Conservation (phyloP, 2,888 invertebrate genomes). For the Acrobasis suavella region DNA sequence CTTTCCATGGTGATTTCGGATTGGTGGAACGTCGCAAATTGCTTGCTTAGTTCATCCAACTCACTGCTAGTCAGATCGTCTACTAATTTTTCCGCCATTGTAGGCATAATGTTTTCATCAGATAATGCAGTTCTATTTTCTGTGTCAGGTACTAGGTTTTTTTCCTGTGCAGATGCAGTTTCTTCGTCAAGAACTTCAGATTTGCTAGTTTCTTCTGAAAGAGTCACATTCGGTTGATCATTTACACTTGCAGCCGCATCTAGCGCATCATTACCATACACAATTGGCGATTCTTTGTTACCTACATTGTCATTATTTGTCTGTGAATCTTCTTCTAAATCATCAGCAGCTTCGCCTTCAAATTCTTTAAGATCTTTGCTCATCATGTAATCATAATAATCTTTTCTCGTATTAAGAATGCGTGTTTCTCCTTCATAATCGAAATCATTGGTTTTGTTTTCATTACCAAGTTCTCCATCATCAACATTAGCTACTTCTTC, state of each 20-base stretch:
- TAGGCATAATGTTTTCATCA: not conserved
- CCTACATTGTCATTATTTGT: conserved; percentile 17
- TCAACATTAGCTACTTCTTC: conserved; percentile 25
- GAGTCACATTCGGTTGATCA: conserved; percentile 26
- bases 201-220: conserved; percentile 18
- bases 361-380: conserved; percentile 30
- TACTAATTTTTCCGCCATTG: conserved; percentile 33
- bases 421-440: conserved; percentile 43
- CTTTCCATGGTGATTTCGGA: conserved; percentile 42
- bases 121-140: too few relatives aligned
- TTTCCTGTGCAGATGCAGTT: conserved; percentile 22
- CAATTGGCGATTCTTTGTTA: conserved; percentile 29
- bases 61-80: conserved; percentile 46
- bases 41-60: conserved; percentile 43
- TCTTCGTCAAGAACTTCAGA: conserved; percentile 22
- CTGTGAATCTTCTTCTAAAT: not conserved
- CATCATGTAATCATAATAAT: conserved; percentile 32
- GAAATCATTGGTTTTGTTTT: conserved; percentile 29
- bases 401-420: conserved; percentile 32
- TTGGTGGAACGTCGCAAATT: conserved; percentile 47
- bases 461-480: not conserved
- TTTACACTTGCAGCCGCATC: conserved; percentile 26
- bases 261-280: conserved; percentile 51
- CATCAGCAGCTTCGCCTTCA: not conserved
- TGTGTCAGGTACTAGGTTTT: conserved; percentile 1